Base-by-base conservation (phyloP, 2,888 invertebrate species). In the Teleogryllus oceanicus region DNA sequence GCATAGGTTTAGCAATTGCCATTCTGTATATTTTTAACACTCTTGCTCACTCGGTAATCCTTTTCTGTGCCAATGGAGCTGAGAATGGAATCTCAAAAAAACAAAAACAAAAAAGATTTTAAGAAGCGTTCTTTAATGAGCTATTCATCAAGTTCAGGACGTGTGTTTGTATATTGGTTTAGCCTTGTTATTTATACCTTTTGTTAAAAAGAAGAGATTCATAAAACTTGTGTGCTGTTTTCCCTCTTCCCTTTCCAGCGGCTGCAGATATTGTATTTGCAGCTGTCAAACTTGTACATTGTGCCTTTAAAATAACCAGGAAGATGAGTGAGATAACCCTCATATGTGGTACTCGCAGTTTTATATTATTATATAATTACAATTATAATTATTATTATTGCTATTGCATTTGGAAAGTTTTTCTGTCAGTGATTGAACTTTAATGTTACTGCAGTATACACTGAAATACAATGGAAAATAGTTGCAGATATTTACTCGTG, bases 401-500 rank as follows among this genome's bases (percentile, higher is more conserved):
- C 24, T 76, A 76, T 76, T 76, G 76, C 76, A 76, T 76, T 76
- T 76, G 76, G 76, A 76, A 24, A 76, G 76, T 76, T 76, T 76
- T 76, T 76, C 37, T 37, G 76, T 76, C 21, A 24, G 24, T 21
- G 37, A 76, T 24, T 21, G 21, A 24, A 21, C 37, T 24, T 74
- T 37, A 76, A 76, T 24, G 37, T 76, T 76, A 24, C 37, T 24
- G 76, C 37, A 24, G 21, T 37, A 76, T 13, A 76, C 76, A 76
- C 20, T 37, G 37, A 76, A 37, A 76, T 24, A 76, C 24, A n/a
- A 21, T 24, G 37, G 37, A 76, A 24, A 76, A 37, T 76, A 21
- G 21, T 76, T 76, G 21, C 21, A 21, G 37, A 24, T 76, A 37
- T 76, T 21, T 21, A 76, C 21, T 21, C 21, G 76, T 76, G 37